Percentiles rank a stretch among this genome's conserved stretches.
phyloP scores from a whole-genome alignment of 1,140 invertebrate genomes.

The Papilio helenus region DNA sequence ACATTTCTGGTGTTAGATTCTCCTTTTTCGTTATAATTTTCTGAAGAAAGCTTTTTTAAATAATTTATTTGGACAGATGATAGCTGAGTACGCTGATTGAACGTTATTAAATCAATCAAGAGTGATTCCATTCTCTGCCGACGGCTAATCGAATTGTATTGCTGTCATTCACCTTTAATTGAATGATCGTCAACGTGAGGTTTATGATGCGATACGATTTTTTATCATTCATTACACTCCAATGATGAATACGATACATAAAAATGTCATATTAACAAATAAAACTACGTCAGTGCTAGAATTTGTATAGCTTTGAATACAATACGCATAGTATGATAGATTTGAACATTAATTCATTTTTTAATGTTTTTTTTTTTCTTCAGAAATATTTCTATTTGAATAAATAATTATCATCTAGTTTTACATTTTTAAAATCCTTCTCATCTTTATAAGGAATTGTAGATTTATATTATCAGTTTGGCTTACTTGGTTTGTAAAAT shows the following conservation, averaged over 20 bases:
- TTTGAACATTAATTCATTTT: too few species aligned
- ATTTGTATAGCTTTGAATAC: too few species aligned
- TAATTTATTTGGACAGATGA: constrained; percentile 17
- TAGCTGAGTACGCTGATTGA: background rate
- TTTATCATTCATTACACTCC: background rate
- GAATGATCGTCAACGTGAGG: constrained; percentile 24
- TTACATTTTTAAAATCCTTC: background rate
- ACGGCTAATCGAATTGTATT: constrained; percentile 27
- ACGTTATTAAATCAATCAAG: constrained; percentile 31
- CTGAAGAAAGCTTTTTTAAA: background rate
- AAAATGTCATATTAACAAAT: background rate
- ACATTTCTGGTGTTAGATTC: background rate
- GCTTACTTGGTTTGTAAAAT: background rate
- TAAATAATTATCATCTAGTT: background rate
- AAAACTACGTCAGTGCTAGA: background rate
- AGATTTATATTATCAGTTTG: background rate
- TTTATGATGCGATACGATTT: background rate
- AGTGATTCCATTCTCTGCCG: constrained; percentile 2
- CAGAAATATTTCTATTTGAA: too few species aligned
- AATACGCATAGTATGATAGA: too few species aligned
- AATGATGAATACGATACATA: background rate
- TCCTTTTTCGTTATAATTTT: background rate
- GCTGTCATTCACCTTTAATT: constrained; percentile 34
- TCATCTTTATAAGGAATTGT: background rate
- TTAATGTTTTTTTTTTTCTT: too few species aligned